A percentile compares a stretch with the other conserved stretches of the same genome.
Conservation (phyloP, 2,888 invertebrate genomes). For the Belgica antarctica region DNA sequence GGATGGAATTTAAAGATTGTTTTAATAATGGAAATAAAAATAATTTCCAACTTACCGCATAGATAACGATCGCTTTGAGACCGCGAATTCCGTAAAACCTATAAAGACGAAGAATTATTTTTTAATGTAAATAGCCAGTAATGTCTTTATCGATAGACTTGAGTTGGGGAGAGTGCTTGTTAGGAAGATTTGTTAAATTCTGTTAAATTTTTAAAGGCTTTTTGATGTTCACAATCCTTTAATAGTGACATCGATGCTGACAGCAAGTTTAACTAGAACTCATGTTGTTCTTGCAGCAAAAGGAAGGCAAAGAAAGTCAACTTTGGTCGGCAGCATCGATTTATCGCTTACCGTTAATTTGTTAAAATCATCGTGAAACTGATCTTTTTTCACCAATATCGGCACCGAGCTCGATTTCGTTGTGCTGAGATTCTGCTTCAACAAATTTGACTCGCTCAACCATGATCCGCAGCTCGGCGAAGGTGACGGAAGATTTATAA, state of each 20-base stretch:
- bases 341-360: slow-evolving; percentile 41
- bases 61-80: slow-evolving; percentile 44
- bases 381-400: slow-evolving; percentile 53
- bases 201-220: too few species aligned
- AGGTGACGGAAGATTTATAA: slow-evolving; percentile 49
- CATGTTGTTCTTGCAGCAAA: neutral
- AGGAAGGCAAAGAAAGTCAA: neutral
- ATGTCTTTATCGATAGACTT: too few species aligned
- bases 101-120: neutral
- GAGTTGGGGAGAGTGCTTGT: too few species aligned
- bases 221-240: too few species aligned
- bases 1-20: slow-evolving; percentile 14
- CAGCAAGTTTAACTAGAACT: too few species aligned
- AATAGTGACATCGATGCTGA: too few species aligned
- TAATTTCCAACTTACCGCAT: slow-evolving; percentile 32
- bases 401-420: slow-evolving; percentile 55
- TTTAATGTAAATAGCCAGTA: too few species aligned
- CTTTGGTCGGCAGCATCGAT: neutral
- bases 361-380: slow-evolving; percentile 51
- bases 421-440: slow-evolving; percentile 53
- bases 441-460: slow-evolving; percentile 52
- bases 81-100: slow-evolving; percentile 41
- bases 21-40: slow-evolving; percentile 32
- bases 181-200: too few species aligned
- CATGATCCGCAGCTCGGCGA: slow-evolving; percentile 55